A percentile compares a stretch with the other conserved stretches of the same genome.
Conservation (phyloP, 2,797 vertebrate genomes). For the Halcyon badia region DNA sequence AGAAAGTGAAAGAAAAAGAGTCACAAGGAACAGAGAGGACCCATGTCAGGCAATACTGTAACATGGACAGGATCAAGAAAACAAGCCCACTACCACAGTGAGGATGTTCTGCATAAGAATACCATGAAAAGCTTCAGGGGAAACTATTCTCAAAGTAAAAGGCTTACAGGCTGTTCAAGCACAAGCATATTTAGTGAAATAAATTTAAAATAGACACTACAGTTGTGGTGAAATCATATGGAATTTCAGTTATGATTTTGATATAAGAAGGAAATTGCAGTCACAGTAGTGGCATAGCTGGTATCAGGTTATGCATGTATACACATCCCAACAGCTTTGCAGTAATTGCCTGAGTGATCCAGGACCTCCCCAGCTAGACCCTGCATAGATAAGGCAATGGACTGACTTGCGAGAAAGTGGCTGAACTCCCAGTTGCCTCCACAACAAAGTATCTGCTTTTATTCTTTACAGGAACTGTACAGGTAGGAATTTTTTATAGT, state of each 20-base stretch:
- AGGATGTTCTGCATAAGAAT: neutral
- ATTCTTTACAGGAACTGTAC: neutral
- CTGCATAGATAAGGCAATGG: neutral
- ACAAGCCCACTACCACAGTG: rapidly evolving
- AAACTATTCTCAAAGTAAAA: neutral
- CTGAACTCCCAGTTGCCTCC: neutral
- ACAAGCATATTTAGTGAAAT: neutral
- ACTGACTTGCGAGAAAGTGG: neutral
- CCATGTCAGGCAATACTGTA: neutral
- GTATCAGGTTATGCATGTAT: neutral
- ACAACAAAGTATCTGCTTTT: neutral
- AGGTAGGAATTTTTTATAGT: neutral
- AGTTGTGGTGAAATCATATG: neutral
- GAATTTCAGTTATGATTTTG: neutral
- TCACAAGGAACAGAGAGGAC: neutral
- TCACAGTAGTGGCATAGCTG: neutral
- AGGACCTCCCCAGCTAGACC: neutral
- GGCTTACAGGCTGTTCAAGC: neutral
- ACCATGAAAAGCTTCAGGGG: neutral
- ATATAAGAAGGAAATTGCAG: neutral
- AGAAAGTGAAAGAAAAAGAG: neutral
- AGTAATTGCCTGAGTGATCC: neutral
- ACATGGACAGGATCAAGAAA: neutral
- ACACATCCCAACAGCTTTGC: neutral
- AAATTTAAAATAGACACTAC: neutral